These are phyloP conservation scores for Siniperca chuatsi DNA, from an alignment of 2,113 vertebrate species.

Conservation along the genomic window DNA sequence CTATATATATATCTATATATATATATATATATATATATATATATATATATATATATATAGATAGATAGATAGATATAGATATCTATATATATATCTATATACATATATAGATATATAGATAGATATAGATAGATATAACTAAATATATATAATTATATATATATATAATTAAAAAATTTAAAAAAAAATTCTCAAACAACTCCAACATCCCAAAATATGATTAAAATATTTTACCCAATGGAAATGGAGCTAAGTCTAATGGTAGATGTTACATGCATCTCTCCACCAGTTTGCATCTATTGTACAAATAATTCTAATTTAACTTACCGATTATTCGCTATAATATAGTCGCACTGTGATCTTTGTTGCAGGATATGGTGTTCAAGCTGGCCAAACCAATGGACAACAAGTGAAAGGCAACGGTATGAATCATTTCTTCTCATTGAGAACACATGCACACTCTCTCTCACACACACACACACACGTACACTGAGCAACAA, in stretches of 20 bases:
- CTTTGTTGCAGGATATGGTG: slow-evolving; percentile 61
- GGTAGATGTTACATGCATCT: slow-evolving; percentile 4
- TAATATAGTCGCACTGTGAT: neutral
- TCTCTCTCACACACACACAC: neutral
- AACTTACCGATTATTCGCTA: neutral
- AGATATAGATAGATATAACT: too few relatives aligned
- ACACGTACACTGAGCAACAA: neutral
- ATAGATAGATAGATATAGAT: too few relatives aligned
- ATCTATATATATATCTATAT: too few relatives aligned
- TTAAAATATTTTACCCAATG: slow-evolving; percentile 20
- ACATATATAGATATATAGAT: too few relatives aligned
- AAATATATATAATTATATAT: too few relatives aligned
- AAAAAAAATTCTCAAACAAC: too few relatives aligned
- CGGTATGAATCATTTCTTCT: neutral
- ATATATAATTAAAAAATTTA: too few relatives aligned
- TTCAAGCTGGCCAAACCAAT: slow-evolving; percentile 43
- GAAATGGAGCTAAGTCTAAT: slow-evolving; percentile 51
- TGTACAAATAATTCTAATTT: too few relatives aligned
- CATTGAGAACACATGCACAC: neutral
- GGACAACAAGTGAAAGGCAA: slow-evolving; percentile 69
- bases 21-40: too few relatives aligned
- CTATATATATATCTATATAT: too few relatives aligned
- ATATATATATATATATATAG: too few relatives aligned
- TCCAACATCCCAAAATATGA: too few relatives aligned
- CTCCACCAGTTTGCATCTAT: neutral